Conservation (phyloP, 2,797 vertebrate species). For the Balearica regulorum region DNA sequence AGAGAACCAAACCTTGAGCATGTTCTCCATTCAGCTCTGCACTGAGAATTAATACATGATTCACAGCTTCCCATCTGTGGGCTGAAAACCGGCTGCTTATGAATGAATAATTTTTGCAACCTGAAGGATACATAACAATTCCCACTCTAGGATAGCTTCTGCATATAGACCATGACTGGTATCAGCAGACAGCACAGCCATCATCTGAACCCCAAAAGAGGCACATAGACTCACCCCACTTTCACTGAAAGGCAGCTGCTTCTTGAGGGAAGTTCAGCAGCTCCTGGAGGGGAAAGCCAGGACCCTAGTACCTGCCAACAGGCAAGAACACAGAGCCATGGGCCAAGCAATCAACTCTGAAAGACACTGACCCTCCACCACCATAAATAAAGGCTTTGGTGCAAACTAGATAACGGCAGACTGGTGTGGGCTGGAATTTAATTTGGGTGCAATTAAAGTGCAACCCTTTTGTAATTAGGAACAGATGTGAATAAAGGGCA, state of each 20-base stretch:
- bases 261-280: rapidly evolving
- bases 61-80: not conserved
- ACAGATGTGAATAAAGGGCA: not conserved
- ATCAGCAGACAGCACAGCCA: too few relatives aligned
- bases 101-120: not conserved
- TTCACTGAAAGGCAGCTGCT: rapidly evolving
- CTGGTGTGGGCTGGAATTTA: not conserved
- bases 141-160: rapidly evolving
- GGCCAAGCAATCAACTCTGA: rapidly evolving
- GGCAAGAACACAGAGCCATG: rapidly evolving
- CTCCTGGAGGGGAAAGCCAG: rapidly evolving
- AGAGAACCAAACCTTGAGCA: rapidly evolving
- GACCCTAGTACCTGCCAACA: rapidly evolving
- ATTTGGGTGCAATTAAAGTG: not conserved
- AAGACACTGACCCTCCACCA: rapidly evolving
- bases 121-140: rapidly evolving
- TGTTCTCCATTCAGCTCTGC: not conserved
- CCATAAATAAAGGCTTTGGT: not conserved
- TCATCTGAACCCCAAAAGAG: rapidly evolving
- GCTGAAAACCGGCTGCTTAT: not conserved
- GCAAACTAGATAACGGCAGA: rapidly evolving
- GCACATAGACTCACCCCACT: rapidly evolving
- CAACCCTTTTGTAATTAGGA: not conserved
- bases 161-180: rapidly evolving
- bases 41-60: not conserved